Percentiles rank a stretch among this genome's conserved stretches.
These are phyloP conservation scores for Nycteola revayana DNA, from an alignment of 2,888 invertebrate genomes.

Conservation along the genomic window DNA sequence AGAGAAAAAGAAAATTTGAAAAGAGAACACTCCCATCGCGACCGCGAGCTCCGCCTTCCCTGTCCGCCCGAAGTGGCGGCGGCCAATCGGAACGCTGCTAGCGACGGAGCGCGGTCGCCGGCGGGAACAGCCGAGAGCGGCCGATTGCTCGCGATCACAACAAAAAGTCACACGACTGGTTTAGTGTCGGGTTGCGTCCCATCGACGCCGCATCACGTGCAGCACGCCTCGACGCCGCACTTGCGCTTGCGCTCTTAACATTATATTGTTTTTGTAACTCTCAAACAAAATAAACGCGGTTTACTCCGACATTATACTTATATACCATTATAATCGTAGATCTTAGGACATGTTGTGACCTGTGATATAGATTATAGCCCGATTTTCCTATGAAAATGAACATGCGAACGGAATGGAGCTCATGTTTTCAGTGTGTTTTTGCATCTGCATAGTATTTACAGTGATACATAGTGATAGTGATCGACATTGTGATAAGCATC, in stretches of 20 bases:
- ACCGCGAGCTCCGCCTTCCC: slow-evolving; percentile 51
- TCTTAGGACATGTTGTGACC: slow-evolving; percentile 46
- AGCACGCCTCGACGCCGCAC: slow-evolving; percentile 48
- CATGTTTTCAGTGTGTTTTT: slow-evolving; percentile 74
- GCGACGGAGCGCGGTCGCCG: slow-evolving; percentile 44
- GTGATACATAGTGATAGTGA: slow-evolving; percentile 79
- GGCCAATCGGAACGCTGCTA: slow-evolving; percentile 44
- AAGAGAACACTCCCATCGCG: slow-evolving; percentile 76
- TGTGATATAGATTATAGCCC: slow-evolving; percentile 59
- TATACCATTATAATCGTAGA: slow-evolving; percentile 21
- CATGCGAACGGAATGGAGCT: slow-evolving; percentile 75
- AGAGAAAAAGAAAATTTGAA: slow-evolving; percentile 79
- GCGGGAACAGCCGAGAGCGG: slow-evolving; percentile 61
- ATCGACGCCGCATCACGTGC: slow-evolving; percentile 76
- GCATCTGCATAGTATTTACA: slow-evolving; percentile 61
- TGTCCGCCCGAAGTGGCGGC: slow-evolving; percentile 52
- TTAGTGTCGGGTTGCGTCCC: slow-evolving; percentile 83
- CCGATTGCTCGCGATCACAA: slow-evolving; percentile 72
- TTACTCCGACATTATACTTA: slow-evolving; percentile 27
- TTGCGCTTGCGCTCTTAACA: slow-evolving; percentile 70
- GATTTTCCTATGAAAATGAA: slow-evolving; percentile 57
- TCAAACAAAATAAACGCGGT: slow-evolving; percentile 44
- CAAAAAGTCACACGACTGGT: slow-evolving; percentile 79
- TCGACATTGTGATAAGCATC: slow-evolving; percentile 67
- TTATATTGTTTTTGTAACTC: slow-evolving; percentile 61